Conservation (phyloP, 2,113 vertebrate species). For the Syngnathoides biaculeatus region DNA sequence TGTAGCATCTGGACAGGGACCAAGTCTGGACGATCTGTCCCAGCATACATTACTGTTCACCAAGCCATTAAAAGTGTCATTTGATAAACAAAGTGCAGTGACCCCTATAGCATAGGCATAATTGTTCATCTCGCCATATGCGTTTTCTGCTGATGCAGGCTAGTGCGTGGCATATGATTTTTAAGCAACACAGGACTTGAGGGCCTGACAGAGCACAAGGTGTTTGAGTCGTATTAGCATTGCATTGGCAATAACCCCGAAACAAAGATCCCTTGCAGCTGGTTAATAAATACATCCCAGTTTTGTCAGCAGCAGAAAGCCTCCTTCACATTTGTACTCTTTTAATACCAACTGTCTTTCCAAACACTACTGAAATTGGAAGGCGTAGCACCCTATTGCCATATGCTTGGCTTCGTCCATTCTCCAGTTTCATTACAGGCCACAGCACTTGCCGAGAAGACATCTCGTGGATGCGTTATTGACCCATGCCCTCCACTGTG, state of each 20-base stretch:
- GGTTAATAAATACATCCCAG: conserved; percentile 58
- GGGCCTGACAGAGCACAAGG: conserved; percentile 24
- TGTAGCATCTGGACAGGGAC: conserved; percentile 18
- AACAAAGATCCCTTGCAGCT: conserved; percentile 47
- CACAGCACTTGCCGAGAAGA: conserved; percentile 38
- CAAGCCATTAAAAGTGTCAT: conserved; percentile 45
- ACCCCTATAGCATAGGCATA: conserved; percentile 30
- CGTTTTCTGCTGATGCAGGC: conserved; percentile 63
- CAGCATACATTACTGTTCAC: conserved; percentile 26
- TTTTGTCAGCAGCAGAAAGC: conserved; percentile 62
- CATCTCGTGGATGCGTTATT: conserved; percentile 40
- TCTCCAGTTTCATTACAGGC: conserved; percentile 44
- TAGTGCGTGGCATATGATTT: conserved; percentile 40
- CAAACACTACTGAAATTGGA: conserved; percentile 29
- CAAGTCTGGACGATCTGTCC: conserved; percentile 26
- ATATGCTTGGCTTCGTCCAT: conserved; percentile 25
- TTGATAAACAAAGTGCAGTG: conserved; percentile 48
- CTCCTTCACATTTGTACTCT: conserved; percentile 39
- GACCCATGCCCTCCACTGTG: conserved; percentile 29
- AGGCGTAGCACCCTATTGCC: conserved; percentile 25
- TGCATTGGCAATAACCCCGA: conserved; percentile 48
- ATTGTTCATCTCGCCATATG: conserved; percentile 33
- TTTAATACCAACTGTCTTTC: conserved; percentile 61
- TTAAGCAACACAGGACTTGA: conserved; percentile 36
- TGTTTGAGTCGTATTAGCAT: conserved; percentile 69